Evolutionary conservation across 2,888 invertebrate species (phyloP).

Genomic region (Chelonus formosanus): DNA sequence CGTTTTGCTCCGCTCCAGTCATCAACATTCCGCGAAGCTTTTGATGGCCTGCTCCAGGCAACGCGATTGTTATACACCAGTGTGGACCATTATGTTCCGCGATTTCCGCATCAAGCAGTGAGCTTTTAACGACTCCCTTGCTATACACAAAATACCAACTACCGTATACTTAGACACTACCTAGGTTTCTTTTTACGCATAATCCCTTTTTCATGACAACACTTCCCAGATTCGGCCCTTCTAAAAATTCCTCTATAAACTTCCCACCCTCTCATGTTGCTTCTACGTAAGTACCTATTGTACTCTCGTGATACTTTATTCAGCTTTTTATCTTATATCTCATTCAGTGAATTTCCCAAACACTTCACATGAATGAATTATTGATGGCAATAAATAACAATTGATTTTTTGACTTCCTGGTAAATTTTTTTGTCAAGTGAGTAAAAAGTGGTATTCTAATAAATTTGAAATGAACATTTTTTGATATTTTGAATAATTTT

Average conservation of each 20-base stretch:
- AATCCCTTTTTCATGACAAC: slow-evolving; percentile 18
- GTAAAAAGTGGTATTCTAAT: too few relatives aligned
- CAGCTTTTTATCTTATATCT: background rate
- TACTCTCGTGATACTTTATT: slow-evolving; percentile 1
- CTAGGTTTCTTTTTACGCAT: slow-evolving; percentile 11
- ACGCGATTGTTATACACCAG: slow-evolving; percentile 38
- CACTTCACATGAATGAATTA: too few relatives aligned
- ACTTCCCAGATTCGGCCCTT: background rate
- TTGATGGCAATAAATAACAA: too few relatives aligned
- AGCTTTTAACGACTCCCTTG: slow-evolving; percentile 36
- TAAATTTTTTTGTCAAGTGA: too few relatives aligned
- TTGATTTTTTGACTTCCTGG: too few relatives aligned
- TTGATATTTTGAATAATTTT: too few relatives aligned
- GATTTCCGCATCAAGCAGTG: slow-evolving; percentile 36
- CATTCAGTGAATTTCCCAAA: too few relatives aligned
- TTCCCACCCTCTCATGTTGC: background rate
- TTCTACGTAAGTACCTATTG: slow-evolving; percentile 15
- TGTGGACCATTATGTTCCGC: slow-evolving; percentile 37
- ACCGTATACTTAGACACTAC: background rate
- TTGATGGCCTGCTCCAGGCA: slow-evolving; percentile 36
- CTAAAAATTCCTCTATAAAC: slow-evolving; percentile 7
- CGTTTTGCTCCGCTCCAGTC: slow-evolving; percentile 16
- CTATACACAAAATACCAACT: slow-evolving; percentile 25
- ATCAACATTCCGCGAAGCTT: slow-evolving; percentile 35
- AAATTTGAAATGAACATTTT: too few relatives aligned